phyloP scores from a whole-genome alignment of 2,888 invertebrate species.

The Acronicta psi region DNA sequence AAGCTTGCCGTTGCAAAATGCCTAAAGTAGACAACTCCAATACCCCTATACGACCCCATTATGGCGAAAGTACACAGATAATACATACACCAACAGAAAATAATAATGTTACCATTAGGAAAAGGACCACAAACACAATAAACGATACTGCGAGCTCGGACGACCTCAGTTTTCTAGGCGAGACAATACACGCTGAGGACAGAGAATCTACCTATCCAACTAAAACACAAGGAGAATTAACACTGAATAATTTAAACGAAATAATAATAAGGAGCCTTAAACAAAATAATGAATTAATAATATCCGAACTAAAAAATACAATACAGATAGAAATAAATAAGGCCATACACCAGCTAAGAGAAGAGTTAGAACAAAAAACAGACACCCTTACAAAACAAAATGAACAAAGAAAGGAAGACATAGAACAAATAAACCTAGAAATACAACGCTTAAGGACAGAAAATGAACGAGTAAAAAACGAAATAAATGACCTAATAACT shows the following conservation, averaged over 20 bases:
- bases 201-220: not conserved
- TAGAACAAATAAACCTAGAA: too few relatives aligned
- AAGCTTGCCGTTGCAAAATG: slow-evolving; percentile 18
- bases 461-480: too few relatives aligned
- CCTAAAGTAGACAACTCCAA: slow-evolving; percentile 11
- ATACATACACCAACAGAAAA: slow-evolving; percentile 1
- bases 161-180: slow-evolving; percentile 6
- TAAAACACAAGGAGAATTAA: not conserved
- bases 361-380: too few relatives aligned
- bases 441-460: too few relatives aligned
- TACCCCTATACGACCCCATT: slow-evolving; percentile 13
- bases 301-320: too few relatives aligned
- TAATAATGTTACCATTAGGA: slow-evolving; percentile 5
- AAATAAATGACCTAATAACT: too few relatives aligned
- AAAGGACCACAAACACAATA: not conserved
- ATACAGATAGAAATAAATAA: too few relatives aligned
- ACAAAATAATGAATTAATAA: too few relatives aligned
- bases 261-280: too few relatives aligned
- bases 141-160: not conserved
- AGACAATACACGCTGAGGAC: not conserved
- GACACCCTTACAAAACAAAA: too few relatives aligned
- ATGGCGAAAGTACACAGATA: not conserved
- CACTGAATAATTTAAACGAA: slow-evolving; percentile 1
- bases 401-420: too few relatives aligned
- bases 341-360: too few relatives aligned